Evolutionary conservation across 1,140 invertebrate genomes (phyloP), one percentile per base, ranked within the genome.

Genomic region (Mizuhopecten yessoensis): DNA sequence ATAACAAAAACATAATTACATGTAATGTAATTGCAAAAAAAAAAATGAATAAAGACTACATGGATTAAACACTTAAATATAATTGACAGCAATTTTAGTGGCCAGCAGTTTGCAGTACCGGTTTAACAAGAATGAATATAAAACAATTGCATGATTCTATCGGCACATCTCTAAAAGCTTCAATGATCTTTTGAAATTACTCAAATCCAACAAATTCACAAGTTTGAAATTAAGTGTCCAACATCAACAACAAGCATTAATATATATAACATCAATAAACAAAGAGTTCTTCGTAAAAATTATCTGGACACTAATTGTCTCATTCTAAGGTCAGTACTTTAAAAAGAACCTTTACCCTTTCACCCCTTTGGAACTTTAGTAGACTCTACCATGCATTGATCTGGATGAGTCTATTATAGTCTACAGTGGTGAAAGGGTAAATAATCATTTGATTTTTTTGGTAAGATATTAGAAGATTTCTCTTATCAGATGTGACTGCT

Each of bases 111-210:
- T 29, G 9, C 5, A 75, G 57, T n/a, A n/a, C n/a, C n/a, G n/a
- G n/a, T 75, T 5, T 75, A 75, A 75, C 57, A 75, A n/a, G 57
- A 75, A 75, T 75, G 57, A 75, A 75, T 75, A 75, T n/a, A 75
- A 75, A 75, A 75, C 23, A 29, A 75, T 13, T 29, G 3, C 20
- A 75, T 75, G 29, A 75, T 29, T 17, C n/a, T 29, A 75, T 29
- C n/a, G 7, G 17, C n/a, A 29, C 11, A 75, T 75, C 15, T 29
- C 57, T 11, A 9, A 13, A 17, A 29, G n/a, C 57, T 75, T 29
- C 1, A 49, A 49, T 49, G 45, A 49, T 49, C 45, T 49, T 2
- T 49, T 20, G n/a, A n/a, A n/a, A n/a, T n/a, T n/a, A n/a, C n/a
- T n/a, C n/a, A n/a, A n/a, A n/a, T n/a, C n/a, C n/a, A n/a, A n/a